Conservation (phyloP, 2,888 invertebrate species). For the Hyles lineata region DNA sequence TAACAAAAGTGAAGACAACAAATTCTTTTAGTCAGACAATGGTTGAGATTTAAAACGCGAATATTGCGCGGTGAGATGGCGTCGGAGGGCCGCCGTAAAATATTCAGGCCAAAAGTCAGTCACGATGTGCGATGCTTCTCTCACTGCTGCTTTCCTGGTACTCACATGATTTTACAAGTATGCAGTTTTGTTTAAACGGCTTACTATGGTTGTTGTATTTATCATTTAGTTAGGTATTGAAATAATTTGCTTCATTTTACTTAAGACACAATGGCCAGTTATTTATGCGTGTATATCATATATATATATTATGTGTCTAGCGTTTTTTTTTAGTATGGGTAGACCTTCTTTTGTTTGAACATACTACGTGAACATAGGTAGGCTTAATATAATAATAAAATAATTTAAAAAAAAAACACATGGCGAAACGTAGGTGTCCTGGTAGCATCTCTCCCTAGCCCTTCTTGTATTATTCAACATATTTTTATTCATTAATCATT, state of each 20-base stretch:
- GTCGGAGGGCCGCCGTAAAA: slow-evolving; percentile 67
- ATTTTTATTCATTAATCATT: too few species aligned
- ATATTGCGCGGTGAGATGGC: slow-evolving; percentile 59
- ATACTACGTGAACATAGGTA: too few species aligned
- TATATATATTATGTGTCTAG: too few species aligned
- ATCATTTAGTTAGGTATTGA: background rate
- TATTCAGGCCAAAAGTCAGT: slow-evolving; percentile 83
- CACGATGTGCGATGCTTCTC: slow-evolving; percentile 67
- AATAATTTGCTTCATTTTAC: background rate
- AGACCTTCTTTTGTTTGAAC: too few species aligned
- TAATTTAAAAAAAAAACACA: too few species aligned
- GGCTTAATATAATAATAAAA: too few species aligned
- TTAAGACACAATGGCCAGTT: too few species aligned
- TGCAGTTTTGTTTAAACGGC: slow-evolving; percentile 17
- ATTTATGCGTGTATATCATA: too few species aligned
- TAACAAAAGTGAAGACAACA: background rate
- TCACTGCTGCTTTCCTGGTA: slow-evolving; percentile 56
- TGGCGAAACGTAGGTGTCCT: too few species aligned
- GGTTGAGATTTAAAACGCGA: slow-evolving; percentile 34
- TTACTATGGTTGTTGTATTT: background rate
- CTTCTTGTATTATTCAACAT: too few species aligned
- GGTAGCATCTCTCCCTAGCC: too few species aligned
- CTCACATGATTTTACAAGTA: slow-evolving; percentile 39
- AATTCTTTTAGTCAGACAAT: slow-evolving; percentile 16
- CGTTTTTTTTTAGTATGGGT: too few species aligned